These are phyloP conservation scores for Mus caroli DNA, from an alignment of 2,797 vertebrate species.

Conservation along the genomic window DNA sequence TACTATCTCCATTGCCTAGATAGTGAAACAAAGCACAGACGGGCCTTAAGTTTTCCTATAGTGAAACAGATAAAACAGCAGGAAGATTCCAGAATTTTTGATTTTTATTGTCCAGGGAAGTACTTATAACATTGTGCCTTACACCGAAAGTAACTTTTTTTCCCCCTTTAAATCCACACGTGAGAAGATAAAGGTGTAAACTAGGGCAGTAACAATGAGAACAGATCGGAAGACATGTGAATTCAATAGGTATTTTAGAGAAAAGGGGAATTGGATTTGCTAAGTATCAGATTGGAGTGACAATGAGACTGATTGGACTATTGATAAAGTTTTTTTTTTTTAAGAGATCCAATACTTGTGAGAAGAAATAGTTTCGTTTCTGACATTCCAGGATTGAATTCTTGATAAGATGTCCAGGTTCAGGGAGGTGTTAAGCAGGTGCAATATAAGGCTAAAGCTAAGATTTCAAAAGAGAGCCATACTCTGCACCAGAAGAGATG, in stretches of 20 bases:
- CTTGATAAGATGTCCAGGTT: constrained; percentile 12
- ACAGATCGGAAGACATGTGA: neutral
- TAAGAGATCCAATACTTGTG: constrained; percentile 15
- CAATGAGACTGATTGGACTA: neutral
- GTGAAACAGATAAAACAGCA: neutral
- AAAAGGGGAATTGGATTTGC: constrained; percentile 40
- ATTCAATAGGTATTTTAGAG: constrained; percentile 18
- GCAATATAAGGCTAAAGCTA: constrained; percentile 11
- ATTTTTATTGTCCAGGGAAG: neutral
- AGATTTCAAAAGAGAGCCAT: constrained; percentile 35
- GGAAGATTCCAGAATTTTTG: neutral
- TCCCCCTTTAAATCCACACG: neutral
- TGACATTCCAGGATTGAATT: constrained; percentile 52
- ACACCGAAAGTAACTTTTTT: neutral
- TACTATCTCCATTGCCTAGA: neutral
- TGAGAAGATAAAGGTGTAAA: neutral
- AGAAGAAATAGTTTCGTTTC: constrained; percentile 45
- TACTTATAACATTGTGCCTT: neutral
- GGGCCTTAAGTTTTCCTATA: neutral
- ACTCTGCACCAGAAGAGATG: neutral
- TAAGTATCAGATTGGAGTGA: constrained; percentile 38
- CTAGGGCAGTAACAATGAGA: constrained; percentile 22
- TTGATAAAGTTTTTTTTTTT: neutral
- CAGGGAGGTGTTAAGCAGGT: neutral
- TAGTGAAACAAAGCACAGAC: neutral